phyloP scores from a whole-genome alignment of 2,113 vertebrate genomes.

The Orthonyx spaldingii region DNA sequence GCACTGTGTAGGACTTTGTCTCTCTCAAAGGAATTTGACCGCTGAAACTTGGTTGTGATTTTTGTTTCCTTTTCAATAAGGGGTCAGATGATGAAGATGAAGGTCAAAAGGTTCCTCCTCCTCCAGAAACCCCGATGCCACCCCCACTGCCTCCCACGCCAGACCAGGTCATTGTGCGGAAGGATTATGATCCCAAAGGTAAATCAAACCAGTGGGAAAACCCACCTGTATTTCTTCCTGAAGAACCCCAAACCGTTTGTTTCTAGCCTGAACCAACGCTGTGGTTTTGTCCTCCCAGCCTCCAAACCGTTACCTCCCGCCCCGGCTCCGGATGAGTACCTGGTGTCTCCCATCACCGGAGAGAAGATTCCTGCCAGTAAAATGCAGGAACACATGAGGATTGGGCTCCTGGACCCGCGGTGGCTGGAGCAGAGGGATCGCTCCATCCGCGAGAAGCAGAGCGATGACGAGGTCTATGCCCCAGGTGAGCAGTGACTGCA shows the following conservation, averaged over 20 bases:
- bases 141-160: conserved; percentile 95
- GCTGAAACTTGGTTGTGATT: not conserved
- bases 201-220: not conserved
- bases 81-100: conserved; percentile 98
- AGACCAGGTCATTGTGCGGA: conserved; percentile 97
- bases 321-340: conserved; percentile 85
- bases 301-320: conserved; percentile 82
- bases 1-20: not conserved
- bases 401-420: conserved; percentile 94
- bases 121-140: conserved; percentile 93
- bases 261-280: not conserved
- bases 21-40: not conserved
- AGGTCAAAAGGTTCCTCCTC: conserved; percentile 87
- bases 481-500: conserved; percentile 65
- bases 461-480: conserved; percentile 94
- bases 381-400: conserved; percentile 99
- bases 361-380: conserved; percentile 98
- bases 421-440: conserved; percentile 97
- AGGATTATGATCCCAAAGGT: conserved; percentile 99
- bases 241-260: not conserved
- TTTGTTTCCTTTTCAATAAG: conserved; percentile 53
- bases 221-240: not conserved
- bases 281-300: conserved; percentile 70
- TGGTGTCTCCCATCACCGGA: conserved; percentile 97
- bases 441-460: conserved; percentile 93